Conservation (phyloP, 2,797 vertebrate genomes). For the Pteronotus mesoamericanus region DNA sequence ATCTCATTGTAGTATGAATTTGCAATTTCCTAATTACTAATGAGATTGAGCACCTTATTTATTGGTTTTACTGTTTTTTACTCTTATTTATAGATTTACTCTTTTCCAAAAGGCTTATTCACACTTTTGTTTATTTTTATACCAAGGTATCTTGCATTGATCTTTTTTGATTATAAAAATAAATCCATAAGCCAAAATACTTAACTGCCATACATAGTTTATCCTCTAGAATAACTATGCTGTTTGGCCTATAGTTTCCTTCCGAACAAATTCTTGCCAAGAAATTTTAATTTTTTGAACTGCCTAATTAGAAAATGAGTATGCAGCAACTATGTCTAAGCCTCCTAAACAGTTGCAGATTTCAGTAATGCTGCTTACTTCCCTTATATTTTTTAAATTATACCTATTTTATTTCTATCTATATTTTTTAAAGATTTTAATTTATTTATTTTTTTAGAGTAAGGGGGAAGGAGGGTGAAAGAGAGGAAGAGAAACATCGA, state of each 20-base stretch:
- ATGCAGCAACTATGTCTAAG: not conserved
- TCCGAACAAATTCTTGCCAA: constrained; percentile 33
- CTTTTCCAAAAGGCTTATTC: not conserved
- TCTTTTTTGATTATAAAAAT: constrained; percentile 34
- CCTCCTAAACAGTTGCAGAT: not conserved
- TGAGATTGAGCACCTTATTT: not conserved
- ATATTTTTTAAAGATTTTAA: no score
- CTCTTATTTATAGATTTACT: no score
- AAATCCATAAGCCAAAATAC: not conserved
- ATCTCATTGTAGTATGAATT: not conserved
- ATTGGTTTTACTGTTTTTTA: not conserved
- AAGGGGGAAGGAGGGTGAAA: no score
- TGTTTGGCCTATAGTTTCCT: not conserved
- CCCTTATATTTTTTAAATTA: not conserved
- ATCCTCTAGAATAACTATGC: not conserved
- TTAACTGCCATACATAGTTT: not conserved
- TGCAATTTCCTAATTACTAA: constrained; percentile 18
- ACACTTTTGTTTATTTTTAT: not conserved
- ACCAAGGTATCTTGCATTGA: not conserved
- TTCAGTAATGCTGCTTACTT: constrained; percentile 42
- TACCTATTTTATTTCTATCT: no score
- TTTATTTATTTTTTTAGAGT: no score
- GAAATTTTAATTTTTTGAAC: constrained; percentile 12
- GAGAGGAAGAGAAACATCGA: no score
- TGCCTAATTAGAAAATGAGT: not conserved